A percentile compares a stretch with the other conserved stretches of the same genome.
Conservation (phyloP, 2,797 vertebrate genomes). For the Mus minutoides region DNA sequence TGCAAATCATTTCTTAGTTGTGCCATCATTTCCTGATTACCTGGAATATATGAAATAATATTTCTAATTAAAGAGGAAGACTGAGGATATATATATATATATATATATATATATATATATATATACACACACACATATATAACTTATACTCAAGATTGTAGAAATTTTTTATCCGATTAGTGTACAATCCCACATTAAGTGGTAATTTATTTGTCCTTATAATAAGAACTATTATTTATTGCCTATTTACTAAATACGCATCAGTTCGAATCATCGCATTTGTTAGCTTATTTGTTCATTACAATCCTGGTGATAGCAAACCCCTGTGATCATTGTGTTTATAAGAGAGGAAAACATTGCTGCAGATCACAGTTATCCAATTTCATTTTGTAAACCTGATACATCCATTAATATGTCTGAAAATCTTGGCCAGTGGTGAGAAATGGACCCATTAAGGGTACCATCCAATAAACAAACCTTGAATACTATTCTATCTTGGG, state of each 20-base stretch:
- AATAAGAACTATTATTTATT: background rate
- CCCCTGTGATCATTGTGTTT: background rate
- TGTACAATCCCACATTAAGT: background rate
- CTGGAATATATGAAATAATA: background rate
- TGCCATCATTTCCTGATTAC: background rate
- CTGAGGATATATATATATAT: background rate
- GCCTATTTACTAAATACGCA: slow-evolving; percentile 1
- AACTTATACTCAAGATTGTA: background rate
- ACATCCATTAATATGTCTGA: background rate
- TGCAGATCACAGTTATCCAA: background rate
- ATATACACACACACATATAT: background rate
- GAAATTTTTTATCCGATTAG: background rate
- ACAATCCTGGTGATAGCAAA: background rate
- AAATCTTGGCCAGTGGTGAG: background rate
- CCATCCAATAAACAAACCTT: background rate
- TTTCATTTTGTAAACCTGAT: background rate
- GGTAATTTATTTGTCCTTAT: background rate
- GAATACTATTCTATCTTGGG: background rate
- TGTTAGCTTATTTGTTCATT: slow-evolving; percentile 13
- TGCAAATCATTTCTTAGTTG: background rate
- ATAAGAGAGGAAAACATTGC: background rate
- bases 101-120: background rate
- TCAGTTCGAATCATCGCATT: background rate
- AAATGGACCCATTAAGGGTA: background rate
- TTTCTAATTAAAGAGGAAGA: background rate